Evolutionary conservation across 92 coral and sea anemone genomes (phyloP), one percentile per base, ranked within the genome.

Genomic region (Palythoa grandis): DNA sequence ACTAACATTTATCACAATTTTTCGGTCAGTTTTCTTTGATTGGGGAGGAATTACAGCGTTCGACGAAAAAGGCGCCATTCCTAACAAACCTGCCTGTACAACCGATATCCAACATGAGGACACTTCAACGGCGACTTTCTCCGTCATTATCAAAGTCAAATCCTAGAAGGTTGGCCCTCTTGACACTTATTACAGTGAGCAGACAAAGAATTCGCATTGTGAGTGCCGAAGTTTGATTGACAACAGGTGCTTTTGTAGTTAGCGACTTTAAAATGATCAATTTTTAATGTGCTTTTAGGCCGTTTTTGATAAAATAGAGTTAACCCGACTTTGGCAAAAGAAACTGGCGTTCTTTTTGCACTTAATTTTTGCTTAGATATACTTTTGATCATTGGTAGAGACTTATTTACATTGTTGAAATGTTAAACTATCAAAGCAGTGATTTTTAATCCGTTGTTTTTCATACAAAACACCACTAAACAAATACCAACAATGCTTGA

Each of bases 1-100:
- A 53, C 96, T 91, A 61, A 96, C 97, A 70, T 95, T 95, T 53
- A 96, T 87, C 22, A 89, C 89, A 76, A 96, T 87, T 88, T 95
- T 83, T 58, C 91, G 88, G 87, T 94, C 98, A n/a, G 91, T 90
- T 72, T 88, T 72, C 63, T 86, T 88, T 82, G 89, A 86, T 37
- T 91, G 91, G 11, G 87, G 94, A 14, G 88, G 72, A 3, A 95
- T 83, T 65, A 90, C 53, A 29, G 87, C 77, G 82, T 80, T 86
- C 53, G 77, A 82, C 47, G 92, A 87, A 39, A 96, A 80, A 16
- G 98, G 98, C 16, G 92, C 89, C 83, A 96, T 92, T 6, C 98
- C 98, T 19, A 96, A 71, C 17, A 93, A 82, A 17, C 94, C 95
- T 29, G 92, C 94, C 77, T 90, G 89, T 20, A 88, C 92, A 5